phyloP scores from a whole-genome alignment of 64 coral and sea anemone genomes.

The Montipora efflorescens region DNA sequence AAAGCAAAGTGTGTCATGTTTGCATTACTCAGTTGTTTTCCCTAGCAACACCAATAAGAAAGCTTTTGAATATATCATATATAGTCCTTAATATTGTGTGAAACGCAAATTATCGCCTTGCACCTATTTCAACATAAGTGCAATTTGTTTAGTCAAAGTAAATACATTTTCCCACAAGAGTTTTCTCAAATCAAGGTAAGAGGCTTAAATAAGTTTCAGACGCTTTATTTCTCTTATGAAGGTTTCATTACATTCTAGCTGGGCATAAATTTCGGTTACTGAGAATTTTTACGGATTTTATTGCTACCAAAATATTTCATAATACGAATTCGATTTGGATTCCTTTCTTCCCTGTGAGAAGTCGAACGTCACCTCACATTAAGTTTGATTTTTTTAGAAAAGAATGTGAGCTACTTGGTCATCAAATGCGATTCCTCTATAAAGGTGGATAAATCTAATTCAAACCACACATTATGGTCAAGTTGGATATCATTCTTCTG shows the following conservation, averaged over 20 bases:
- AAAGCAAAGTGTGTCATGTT: not conserved
- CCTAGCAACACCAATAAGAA: conserved; percentile 5
- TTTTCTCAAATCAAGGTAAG: not conserved
- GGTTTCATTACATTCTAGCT: not conserved
- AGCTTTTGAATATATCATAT: not conserved
- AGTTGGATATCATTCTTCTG: not conserved
- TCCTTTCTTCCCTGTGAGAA: not conserved
- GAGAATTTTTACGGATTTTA: no score
- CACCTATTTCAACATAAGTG: not conserved
- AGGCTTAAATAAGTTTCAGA: not conserved
- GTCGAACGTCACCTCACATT: not conserved
- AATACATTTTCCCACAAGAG: not conserved
- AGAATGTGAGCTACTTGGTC: not conserved
- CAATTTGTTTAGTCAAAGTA: conserved; percentile 8
- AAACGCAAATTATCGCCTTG: not conserved
- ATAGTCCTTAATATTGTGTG: not conserved
- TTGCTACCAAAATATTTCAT: not conserved
- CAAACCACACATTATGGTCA: not conserved
- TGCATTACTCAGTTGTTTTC: not conserved
- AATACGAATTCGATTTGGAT: not conserved
- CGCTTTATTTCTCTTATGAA: not conserved
- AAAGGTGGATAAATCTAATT: not conserved
- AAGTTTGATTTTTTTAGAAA: not conserved
- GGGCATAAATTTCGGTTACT: not conserved
- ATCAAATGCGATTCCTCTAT: not conserved